Evolutionary conservation across 2,888 invertebrate genomes (phyloP), one percentile per base, ranked within the genome.

Genomic region (Agonopterix heracliana): DNA sequence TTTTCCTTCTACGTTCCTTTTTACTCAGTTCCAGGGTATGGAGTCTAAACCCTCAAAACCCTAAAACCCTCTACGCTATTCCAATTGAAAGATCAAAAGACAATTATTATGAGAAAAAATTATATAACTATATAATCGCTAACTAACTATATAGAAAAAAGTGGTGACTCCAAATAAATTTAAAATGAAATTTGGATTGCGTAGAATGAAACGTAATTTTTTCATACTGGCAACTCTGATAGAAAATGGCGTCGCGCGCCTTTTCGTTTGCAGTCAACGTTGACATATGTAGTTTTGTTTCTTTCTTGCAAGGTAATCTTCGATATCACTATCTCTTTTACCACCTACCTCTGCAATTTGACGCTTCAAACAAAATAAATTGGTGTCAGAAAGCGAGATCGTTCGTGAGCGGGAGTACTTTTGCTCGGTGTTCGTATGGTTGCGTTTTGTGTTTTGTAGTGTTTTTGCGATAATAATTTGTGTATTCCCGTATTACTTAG

Each of bases 351-450:
- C 41, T 26, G 26, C 26, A 5, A 26, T 26, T 7, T 26, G 17
- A 26, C 26, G 26, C 46, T 40, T 46, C 41, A 45, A 26, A 26
- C 26, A 26, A 38, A 38, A 38, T 38, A 38, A 38, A 38, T n/a
- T 38, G 38, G 38, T n/a, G 38, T 38, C 38, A 58, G 55, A 54
- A 50, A 52, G 54, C 42, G 41, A 51, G 56, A 52, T 44, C 52
- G 38, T 43, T 43, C 52, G 52, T 44, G 44, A 49, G 52, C 40
- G 52, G 47, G 43, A 54, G 71, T 73, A 72, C 71, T 76, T 76
- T 77, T 68, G 60, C 66, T 73, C 71, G 71, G 71, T 71, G 75
- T 57, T 74, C 71, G 74, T 72, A 63, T 41, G 41, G 9, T 74
- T 74, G 64, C 63, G 72, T 74, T 73, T 70, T 66, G 53, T 50